These are phyloP conservation scores for Notolabrus celidotus DNA, from an alignment of 2,797 vertebrate species.

Conservation along the genomic window DNA sequence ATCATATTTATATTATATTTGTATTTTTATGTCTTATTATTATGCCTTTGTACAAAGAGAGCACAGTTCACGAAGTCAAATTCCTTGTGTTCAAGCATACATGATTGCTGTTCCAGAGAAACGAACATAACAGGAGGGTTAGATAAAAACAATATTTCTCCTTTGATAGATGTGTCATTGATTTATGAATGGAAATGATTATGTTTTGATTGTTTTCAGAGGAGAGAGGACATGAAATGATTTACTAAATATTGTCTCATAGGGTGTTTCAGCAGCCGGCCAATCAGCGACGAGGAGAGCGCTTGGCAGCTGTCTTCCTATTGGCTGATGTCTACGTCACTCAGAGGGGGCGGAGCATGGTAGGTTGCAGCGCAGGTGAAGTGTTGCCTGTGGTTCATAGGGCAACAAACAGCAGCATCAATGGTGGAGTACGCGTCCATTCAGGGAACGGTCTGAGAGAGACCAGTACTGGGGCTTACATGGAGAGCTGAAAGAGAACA, in stretches of 20 bases:
- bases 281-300: constrained; percentile 9
- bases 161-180: not conserved
- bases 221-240: constrained; percentile 1
- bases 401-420: constrained; percentile 71
- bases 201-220: constrained; percentile 24
- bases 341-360: constrained; percentile 2
- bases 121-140: too few relatives aligned
- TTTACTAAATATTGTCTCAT: constrained; percentile 1
- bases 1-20: too few relatives aligned
- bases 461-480: constrained; percentile 79
- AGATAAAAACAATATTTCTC: too few relatives aligned
- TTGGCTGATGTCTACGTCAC: constrained; percentile 52
- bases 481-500: constrained; percentile 84
- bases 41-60: too few relatives aligned
- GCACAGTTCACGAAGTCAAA: too few relatives aligned
- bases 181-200: constrained; percentile 36
- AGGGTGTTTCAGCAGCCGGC: not conserved
- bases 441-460: constrained; percentile 79
- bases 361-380: constrained; percentile 70
- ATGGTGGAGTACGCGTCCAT: constrained; percentile 78
- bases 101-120: too few relatives aligned
- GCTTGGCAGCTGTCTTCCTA: not conserved
- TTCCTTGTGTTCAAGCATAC: too few relatives aligned
- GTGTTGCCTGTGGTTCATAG: constrained; percentile 68
- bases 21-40: too few relatives aligned